Percentiles rank a stretch among this genome's conserved stretches.
Conservation (phyloP, 2,113 vertebrate genomes). For the Danio rerio region GRCz12tu NC_133191.1:10125501-10126000, state of each 20-base stretch:
- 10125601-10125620: no score
- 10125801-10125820: background rate
- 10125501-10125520: no score
- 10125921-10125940: background rate
- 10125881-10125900: background rate
- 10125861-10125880: conserved; percentile 30
- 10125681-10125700: background rate
- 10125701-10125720: background rate
- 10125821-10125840: background rate
- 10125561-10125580: no score
- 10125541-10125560: no score
- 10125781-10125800: background rate
- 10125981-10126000: conserved; percentile 1
- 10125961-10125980: conserved; percentile 2
- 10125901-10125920: background rate
- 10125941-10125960: background rate
- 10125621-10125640: no score
- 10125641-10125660: no score
- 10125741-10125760: background rate
- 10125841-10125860: conserved; percentile 14
- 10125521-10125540: no score
- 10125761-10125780: background rate
- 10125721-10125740: background rate
- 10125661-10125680: background rate
- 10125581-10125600: no score